phyloP scores from a whole-genome alignment of 2,113 vertebrate species.

The Gambusia holbrooki region DNA sequence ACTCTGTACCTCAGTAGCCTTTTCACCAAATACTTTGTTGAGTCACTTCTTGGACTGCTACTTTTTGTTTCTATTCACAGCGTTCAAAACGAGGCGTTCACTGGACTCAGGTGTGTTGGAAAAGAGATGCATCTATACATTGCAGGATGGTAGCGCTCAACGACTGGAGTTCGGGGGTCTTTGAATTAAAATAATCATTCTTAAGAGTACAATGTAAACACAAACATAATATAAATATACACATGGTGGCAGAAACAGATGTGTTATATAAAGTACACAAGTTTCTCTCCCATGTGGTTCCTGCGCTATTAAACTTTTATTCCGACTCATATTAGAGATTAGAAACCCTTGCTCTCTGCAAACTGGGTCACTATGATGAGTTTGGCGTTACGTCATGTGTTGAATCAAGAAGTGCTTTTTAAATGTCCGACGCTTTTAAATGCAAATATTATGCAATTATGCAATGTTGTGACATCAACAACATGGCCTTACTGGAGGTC shows the following conservation, averaged over 20 bases:
- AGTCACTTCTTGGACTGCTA: no score
- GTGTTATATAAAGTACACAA: background rate
- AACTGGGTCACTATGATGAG: conserved; percentile 70
- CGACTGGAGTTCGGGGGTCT: background rate
- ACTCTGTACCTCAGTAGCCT: no score
- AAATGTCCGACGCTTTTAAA: background rate
- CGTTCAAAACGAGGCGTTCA: no score
- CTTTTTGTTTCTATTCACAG: no score
- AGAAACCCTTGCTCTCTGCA: conserved; percentile 47
- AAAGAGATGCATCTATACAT: no score
- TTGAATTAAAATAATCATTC: background rate
- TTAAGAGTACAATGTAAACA: background rate
- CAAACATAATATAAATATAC: background rate
- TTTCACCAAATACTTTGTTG: no score
- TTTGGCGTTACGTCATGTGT: conserved; percentile 49
- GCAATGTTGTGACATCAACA: background rate
- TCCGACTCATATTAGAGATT: conserved; percentile 54
- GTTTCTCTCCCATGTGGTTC: conserved; percentile 3
- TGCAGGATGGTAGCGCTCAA: background rate
- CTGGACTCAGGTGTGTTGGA: no score
- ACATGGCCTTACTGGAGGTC: background rate
- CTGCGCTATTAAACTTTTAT: conserved; percentile 51
- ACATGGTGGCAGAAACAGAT: background rate
- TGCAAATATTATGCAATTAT: background rate
- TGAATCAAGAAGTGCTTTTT: background rate